phyloP scores from a whole-genome alignment of 2,888 invertebrate genomes.

The Epirrhoe alternata region DNA sequence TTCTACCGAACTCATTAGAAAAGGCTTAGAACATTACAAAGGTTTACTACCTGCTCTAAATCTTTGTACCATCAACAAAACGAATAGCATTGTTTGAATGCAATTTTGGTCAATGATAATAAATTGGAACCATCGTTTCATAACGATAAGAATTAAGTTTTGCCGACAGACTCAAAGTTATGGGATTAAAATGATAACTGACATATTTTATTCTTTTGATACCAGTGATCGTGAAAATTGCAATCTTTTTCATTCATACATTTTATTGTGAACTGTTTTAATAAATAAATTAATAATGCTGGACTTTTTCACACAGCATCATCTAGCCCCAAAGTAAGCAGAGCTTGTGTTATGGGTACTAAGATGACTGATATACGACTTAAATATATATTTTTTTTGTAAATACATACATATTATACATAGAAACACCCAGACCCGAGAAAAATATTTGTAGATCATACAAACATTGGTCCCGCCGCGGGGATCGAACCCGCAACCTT shows the following conservation, averaged over 20 bases:
- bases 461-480: no score
- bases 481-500: no score
- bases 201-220: not conserved
- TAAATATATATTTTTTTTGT: no score
- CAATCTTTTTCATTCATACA: slow-evolving; percentile 1
- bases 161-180: not conserved
- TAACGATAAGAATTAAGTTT: not conserved
- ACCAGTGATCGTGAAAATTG: slow-evolving; percentile 3
- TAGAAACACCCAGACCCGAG: no score
- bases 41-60: slow-evolving; percentile 23
- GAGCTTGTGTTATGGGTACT: no score
- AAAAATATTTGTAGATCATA: no score
- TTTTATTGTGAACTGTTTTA: not conserved
- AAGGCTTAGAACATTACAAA: slow-evolving; percentile 8
- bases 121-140: not conserved
- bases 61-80: not conserved
- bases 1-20: slow-evolving; percentile 33
- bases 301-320: no score
- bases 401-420: no score
- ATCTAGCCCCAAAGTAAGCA: no score
- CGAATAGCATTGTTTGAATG: not conserved
- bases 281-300: no score
- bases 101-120: not conserved
- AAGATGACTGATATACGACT: no score
- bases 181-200: not conserved